Percentiles rank a stretch among this genome's conserved stretches.
Conservation (phyloP, 2,113 vertebrate genomes). For the zebrafish (Danio rerio) region GRCz12tu NC_133179.1:21100001-21100500, state of each 20-base stretch:
- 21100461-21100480: conserved; percentile 10
- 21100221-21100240: conserved; percentile 22
- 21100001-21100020: conserved; percentile 11
- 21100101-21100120: conserved; percentile 28
- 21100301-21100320: conserved; percentile 34
- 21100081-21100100: conserved; percentile 18
- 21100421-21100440: conserved; percentile 50
- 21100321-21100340: conserved; percentile 34
- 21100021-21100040: neutral
- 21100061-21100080: conserved; percentile 9
- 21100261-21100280: conserved; percentile 25
- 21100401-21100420: conserved; percentile 51
- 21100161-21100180: conserved; percentile 27
- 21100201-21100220: neutral
- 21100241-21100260: conserved; percentile 16
- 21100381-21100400: conserved; percentile 61
- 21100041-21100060: conserved; percentile 4
- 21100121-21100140: conserved; percentile 4
- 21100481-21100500: conserved; percentile 47
- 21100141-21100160: conserved; percentile 9
- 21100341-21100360: conserved; percentile 56
- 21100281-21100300: conserved; percentile 46
- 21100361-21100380: conserved; percentile 59
- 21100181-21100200: conserved; percentile 14
- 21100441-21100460: conserved; percentile 71